Evolutionary conservation across 2,797 vertebrate genomes (phyloP), one percentile per base, ranked within the genome.

Genomic region (Thunnus albacares): DNA sequence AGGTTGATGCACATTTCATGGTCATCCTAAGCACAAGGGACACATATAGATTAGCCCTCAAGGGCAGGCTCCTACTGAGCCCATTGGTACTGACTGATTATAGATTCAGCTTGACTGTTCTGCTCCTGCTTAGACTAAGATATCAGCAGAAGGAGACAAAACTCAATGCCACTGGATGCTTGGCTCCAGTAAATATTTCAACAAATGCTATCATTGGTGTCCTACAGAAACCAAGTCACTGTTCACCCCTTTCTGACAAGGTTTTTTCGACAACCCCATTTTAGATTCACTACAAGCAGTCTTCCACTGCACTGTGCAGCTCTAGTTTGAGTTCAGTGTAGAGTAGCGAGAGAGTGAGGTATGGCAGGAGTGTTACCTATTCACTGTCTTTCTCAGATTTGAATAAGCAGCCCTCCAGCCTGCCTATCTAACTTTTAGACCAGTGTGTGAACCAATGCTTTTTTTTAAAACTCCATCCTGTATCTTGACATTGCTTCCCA

Each of bases 41-140:
- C 77, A 90, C 81, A 80, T 87, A 88, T 80, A 91, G 90, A 91
- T 90, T 86, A 90, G 62, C 87, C 79, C 82, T 90, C 85, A 87
- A 91, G 89, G 85, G 75, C 82, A 80, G 80, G 81, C 70, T 83
- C 69, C 45, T 79, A 64, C 66, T 51, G 77, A 81, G 69, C 62
- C 67, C 75, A 22, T 74, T 77, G 76, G 47, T 64, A 15, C 77
- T 49, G 73, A 75, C 68, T 83, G 75, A 87, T 93, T 85, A 81
- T 62, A 81, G 78, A 90, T 90, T 90, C 85, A 81, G 68, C 55
- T 68, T 20, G 24, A 82, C 75, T 73, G 66, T 74, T 84, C 70
- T 58, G 77, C 64, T 68, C 43, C 55, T 30, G 56, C 75, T 45
- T 74, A 30, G 2, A 75, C 71, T 74, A 20, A 70, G 38, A 73